These are phyloP conservation scores for Flexamia atlantica DNA, from an alignment of 2,888 invertebrate genomes.

Conservation along the genomic window DNA sequence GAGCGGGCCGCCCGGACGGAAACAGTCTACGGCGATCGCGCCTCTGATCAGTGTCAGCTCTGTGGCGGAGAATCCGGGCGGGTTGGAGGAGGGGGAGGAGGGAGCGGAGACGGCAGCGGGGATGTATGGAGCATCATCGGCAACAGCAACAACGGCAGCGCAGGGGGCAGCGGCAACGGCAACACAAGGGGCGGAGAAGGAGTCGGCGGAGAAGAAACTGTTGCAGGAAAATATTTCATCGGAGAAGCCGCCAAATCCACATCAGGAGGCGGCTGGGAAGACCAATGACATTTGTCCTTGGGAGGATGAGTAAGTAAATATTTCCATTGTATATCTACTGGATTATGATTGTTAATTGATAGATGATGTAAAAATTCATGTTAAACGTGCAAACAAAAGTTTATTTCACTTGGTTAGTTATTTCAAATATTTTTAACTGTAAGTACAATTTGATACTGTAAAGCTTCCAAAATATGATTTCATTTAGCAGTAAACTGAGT, in stretches of 20 bases:
- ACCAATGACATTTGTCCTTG: slow-evolving; percentile 90
- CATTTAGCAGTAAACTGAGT: too few relatives aligned
- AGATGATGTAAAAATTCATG: too few relatives aligned
- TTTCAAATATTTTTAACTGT: too few relatives aligned
- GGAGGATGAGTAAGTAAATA: slow-evolving; percentile 93
- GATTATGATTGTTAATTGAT: too few relatives aligned
- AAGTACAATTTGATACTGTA: too few relatives aligned
- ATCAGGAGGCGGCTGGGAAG: slow-evolving; percentile 67
- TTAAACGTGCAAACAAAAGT: too few relatives aligned
- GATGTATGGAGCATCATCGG: neutral
- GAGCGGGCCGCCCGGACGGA: slow-evolving; percentile 71
- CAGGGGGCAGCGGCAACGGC: neutral
- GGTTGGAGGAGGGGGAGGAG: slow-evolving; percentile 64
- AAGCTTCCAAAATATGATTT: too few relatives aligned
- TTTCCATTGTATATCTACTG: neutral
- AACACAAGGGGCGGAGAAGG: neutral
- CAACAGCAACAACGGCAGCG: neutral
- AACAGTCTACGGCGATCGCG: slow-evolving; percentile 76
- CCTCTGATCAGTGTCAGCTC: slow-evolving; percentile 86
- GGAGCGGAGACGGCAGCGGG: neutral
- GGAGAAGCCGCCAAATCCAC: slow-evolving; percentile 80
- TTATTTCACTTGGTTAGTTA: too few relatives aligned
- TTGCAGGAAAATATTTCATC: slow-evolving; percentile 74
- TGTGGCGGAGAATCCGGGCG: slow-evolving; percentile 79
- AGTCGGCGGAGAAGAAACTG: slow-evolving; percentile 67